phyloP scores from a whole-genome alignment of 2,888 invertebrate genomes.

The Drosophila monieri region DNA sequence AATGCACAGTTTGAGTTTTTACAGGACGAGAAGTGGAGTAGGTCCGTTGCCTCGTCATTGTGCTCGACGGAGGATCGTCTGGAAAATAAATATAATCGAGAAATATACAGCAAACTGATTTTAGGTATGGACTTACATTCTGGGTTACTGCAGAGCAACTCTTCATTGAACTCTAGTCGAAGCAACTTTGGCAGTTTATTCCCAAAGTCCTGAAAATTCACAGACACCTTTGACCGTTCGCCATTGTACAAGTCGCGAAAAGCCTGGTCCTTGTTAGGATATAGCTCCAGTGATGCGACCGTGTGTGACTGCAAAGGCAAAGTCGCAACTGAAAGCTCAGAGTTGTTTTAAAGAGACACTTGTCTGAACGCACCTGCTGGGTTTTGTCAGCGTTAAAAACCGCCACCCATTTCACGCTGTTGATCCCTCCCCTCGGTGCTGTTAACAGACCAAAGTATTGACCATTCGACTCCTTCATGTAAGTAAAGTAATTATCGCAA shows the following conservation, averaged over 20 bases:
- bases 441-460: conserved; percentile 51
- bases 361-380: conserved; percentile 25
- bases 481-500: conserved; percentile 54
- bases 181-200: conserved; percentile 58
- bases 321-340: neutral
- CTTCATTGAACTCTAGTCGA: conserved; percentile 45
- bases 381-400: conserved; percentile 33
- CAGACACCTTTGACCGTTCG: conserved; percentile 40
- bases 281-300: conserved; percentile 44
- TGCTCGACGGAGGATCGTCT: conserved; percentile 54
- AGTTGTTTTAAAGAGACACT: neutral
- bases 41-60: conserved; percentile 39
- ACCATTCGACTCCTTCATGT: conserved; percentile 34
- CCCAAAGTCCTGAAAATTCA: conserved; percentile 43
- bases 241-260: conserved; percentile 48
- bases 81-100: neutral
- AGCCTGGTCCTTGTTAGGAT: conserved; percentile 47
- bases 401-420: conserved; percentile 45
- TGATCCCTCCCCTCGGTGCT: conserved; percentile 40
- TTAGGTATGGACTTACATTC: conserved; percentile 53
- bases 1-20: neutral
- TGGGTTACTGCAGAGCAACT: conserved; percentile 41
- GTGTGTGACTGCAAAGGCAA: conserved; percentile 33
- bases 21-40: conserved; percentile 24
- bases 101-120: neutral